Percentiles rank a stretch among this genome's conserved stretches.
phyloP scores from a whole-genome alignment of 2,888 invertebrate species.

The Tigriopus californicus region DNA sequence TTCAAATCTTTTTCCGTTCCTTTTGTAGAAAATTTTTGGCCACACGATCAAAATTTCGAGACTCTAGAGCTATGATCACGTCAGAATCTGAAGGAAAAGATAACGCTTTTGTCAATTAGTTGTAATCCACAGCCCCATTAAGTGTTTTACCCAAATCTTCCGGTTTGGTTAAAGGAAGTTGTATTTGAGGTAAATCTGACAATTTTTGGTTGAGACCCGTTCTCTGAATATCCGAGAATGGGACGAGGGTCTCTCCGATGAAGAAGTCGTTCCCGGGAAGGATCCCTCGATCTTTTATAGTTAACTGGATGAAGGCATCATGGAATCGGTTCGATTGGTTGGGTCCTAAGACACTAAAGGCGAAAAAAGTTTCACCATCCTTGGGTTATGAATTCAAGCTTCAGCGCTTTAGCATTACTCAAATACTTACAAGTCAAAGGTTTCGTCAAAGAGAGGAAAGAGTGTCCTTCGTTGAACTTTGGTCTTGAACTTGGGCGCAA shows the following conservation, averaged over 20 bases:
- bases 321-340: background rate
- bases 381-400: no score
- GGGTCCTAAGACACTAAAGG: background rate
- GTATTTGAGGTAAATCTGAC: conserved; percentile 46
- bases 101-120: no score
- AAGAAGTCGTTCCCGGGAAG: conserved; percentile 71
- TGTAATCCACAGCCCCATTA: no score
- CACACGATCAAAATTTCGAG: conserved; percentile 5
- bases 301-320: conserved; percentile 44
- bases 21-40: conserved; percentile 13
- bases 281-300: conserved; percentile 89
- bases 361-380: no score
- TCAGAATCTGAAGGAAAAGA: conserved; percentile 11
- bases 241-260: conserved; percentile 78
- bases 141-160: conserved; percentile 26
- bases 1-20: conserved; percentile 9
- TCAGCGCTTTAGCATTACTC: background rate
- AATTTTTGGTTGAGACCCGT: conserved; percentile 37
- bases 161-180: conserved; percentile 49
- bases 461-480: conserved; percentile 77
- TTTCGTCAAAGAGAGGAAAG: conserved; percentile 86
- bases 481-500: conserved; percentile 41
- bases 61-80: conserved; percentile 11
- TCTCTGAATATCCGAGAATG: conserved; percentile 52
- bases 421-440: conserved; percentile 66